These are phyloP conservation scores for Euwallacea similis DNA, from an alignment of 1,140 invertebrate genomes.

Conservation along the genomic window DNA sequence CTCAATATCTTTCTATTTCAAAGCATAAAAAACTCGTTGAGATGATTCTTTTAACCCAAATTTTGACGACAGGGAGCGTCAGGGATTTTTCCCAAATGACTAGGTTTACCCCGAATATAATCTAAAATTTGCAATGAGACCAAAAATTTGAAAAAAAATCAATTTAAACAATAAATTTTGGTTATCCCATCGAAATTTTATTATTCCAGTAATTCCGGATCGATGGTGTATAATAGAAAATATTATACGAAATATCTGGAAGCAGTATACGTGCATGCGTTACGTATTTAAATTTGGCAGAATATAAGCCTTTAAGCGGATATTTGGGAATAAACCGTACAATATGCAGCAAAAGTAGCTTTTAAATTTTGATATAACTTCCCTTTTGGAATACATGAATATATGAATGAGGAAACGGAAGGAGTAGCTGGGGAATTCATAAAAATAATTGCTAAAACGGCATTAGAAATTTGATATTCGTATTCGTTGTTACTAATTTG, in stretches of 20 bases:
- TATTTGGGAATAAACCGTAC: neutral
- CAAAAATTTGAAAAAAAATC: neutral
- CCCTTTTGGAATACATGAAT: neutral
- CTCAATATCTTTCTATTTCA: too few species aligned
- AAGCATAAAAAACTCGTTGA: too few species aligned
- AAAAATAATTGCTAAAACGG: too few species aligned
- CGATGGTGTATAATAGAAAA: neutral
- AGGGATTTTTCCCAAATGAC: too few species aligned
- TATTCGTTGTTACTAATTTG: too few species aligned
- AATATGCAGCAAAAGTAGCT: neutral
- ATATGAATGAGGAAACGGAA: neutral
- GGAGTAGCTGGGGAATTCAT: too few species aligned
- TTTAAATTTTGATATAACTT: constrained; percentile 3
- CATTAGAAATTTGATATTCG: too few species aligned
- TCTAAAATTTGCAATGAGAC: neutral
- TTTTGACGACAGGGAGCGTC: too few species aligned
- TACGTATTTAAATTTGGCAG: neutral
- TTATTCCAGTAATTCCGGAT: neutral
- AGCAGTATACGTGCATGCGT: neutral
- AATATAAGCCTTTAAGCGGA: neutral
- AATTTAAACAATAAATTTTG: too few species aligned
- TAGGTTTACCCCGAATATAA: too few species aligned
- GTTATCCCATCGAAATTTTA: neutral
- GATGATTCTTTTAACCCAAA: too few species aligned
- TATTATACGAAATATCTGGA: neutral